Evolutionary conservation across 2,113 vertebrate species (phyloP).

Genomic region (Panthera tigris): DNA sequence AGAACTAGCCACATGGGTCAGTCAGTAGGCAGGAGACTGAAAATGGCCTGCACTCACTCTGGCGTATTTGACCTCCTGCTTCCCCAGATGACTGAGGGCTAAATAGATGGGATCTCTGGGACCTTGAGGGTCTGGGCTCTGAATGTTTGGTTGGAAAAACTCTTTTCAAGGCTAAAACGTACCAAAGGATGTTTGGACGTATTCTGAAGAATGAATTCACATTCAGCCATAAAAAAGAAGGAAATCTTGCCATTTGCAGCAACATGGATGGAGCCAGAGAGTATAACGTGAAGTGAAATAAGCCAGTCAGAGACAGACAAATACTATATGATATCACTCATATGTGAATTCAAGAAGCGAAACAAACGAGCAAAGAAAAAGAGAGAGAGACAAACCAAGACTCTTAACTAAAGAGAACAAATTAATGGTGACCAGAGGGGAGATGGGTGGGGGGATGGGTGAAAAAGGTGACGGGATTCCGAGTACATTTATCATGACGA

Average conservation of each 20-base stretch:
- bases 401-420: neutral
- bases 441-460: neutral
- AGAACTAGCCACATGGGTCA: neutral
- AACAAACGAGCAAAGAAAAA: neutral
- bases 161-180: conserved; percentile 27
- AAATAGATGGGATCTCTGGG: neutral
- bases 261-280: neutral
- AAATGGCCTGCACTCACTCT: neutral
- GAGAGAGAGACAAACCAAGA: neutral
- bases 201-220: neutral
- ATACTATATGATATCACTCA: neutral
- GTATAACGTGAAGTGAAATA: neutral
- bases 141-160: conserved; percentile 16
- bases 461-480: neutral
- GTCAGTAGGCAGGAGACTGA: neutral
- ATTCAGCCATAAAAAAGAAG: neutral
- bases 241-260: neutral
- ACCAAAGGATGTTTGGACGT: neutral
- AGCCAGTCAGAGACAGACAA: neutral
- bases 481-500: neutral
- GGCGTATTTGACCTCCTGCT: neutral
- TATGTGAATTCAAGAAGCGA: neutral
- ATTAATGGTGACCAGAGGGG: neutral
- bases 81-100: conserved; percentile 4
- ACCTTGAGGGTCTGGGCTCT: neutral